These are phyloP conservation scores for Mola mola DNA, from an alignment of 2,113 vertebrate species.

Conservation along the genomic window DNA sequence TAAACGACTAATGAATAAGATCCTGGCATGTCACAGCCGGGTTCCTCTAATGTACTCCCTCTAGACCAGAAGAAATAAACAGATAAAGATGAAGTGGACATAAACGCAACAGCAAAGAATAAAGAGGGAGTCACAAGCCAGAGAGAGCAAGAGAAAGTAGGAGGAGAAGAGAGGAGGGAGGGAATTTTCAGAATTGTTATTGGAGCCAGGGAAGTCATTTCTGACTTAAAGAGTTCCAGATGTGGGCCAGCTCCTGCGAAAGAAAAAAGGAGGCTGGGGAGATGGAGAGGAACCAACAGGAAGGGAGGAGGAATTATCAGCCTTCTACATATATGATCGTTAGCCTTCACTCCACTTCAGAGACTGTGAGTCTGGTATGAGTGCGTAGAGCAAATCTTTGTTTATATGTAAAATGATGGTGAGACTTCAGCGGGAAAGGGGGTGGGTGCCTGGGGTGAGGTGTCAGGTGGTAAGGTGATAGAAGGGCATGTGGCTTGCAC, in stretches of 20 bases:
- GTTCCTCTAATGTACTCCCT: slow-evolving; percentile 72
- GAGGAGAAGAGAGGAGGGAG: slow-evolving; percentile 41
- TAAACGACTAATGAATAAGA: slow-evolving; percentile 73
- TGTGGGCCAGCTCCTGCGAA: slow-evolving; percentile 74
- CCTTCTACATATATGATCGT: slow-evolving; percentile 37
- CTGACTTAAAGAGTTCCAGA: slow-evolving; percentile 85
- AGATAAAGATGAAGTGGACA: slow-evolving; percentile 68
- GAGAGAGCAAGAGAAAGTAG: slow-evolving; percentile 47
- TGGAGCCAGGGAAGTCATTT: slow-evolving; percentile 82
- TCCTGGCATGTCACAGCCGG: slow-evolving; percentile 65
- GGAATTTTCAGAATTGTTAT: slow-evolving; percentile 78
- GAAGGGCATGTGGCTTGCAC: slow-evolving; percentile 60
- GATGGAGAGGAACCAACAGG: slow-evolving; percentile 50
- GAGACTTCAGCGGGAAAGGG: slow-evolving; percentile 2
- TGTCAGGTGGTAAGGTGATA: slow-evolving; percentile 72
- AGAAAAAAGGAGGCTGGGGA: slow-evolving; percentile 35
- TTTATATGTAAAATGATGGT: neutral
- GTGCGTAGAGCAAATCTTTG: slow-evolving; percentile 4
- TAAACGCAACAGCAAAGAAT: slow-evolving; percentile 46
- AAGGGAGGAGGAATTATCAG: slow-evolving; percentile 47
- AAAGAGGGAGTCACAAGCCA: slow-evolving; percentile 30
- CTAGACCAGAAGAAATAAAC: slow-evolving; percentile 69
- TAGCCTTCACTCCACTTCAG: neutral
- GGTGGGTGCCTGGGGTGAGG: slow-evolving; percentile 57
- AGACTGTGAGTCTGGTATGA: slow-evolving; percentile 7